These are phyloP conservation scores for Podarcis siculus DNA, from an alignment of 2,797 vertebrate species.

Conservation along the genomic window DNA sequence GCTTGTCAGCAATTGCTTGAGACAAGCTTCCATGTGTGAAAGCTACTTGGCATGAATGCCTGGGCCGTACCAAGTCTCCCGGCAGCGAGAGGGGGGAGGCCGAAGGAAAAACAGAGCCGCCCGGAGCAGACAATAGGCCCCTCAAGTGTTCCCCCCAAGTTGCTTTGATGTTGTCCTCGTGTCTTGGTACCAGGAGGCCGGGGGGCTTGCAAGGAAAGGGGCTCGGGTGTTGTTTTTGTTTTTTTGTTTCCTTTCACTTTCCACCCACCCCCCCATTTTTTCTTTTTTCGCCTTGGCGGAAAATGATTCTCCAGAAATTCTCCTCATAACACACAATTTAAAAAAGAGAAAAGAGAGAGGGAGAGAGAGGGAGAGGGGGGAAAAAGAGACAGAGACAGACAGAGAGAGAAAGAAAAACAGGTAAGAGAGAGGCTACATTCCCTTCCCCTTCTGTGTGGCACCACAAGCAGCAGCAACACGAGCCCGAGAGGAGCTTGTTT, in stretches of 20 bases:
- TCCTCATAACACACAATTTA: conserved; percentile 55
- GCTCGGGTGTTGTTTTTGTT: conserved; percentile 13
- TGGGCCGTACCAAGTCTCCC: conserved; percentile 89
- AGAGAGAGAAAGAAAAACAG: conserved; percentile 46
- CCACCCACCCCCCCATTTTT: conserved; percentile 70
- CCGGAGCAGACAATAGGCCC: conserved; percentile 87
- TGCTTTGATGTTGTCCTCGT: conserved; percentile 86
- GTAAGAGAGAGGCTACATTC: conserved; percentile 67
- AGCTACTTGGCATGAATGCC: conserved; percentile 97
- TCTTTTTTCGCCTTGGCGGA: conserved; percentile 46
- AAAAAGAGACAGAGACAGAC: not conserved
- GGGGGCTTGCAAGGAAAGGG: conserved; percentile 77
- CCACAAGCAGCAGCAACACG: not conserved
- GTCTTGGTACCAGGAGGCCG: conserved; percentile 82
- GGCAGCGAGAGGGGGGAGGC: conserved; percentile 83
- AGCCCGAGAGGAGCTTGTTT: conserved; percentile 31
- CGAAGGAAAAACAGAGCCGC: conserved; percentile 79
- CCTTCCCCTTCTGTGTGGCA: conserved; percentile 51
- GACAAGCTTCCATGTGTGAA: conserved; percentile 96
- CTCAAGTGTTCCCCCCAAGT: conserved; percentile 88
- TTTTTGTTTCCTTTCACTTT: conserved; percentile 80
- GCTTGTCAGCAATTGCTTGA: conserved; percentile 97
- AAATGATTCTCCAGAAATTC: conserved; percentile 69
- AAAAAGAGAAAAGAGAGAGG: not conserved
- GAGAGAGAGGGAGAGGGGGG: not conserved